phyloP scores from a whole-genome alignment of 2,888 invertebrate species.

The Melanargia galathea region DNA sequence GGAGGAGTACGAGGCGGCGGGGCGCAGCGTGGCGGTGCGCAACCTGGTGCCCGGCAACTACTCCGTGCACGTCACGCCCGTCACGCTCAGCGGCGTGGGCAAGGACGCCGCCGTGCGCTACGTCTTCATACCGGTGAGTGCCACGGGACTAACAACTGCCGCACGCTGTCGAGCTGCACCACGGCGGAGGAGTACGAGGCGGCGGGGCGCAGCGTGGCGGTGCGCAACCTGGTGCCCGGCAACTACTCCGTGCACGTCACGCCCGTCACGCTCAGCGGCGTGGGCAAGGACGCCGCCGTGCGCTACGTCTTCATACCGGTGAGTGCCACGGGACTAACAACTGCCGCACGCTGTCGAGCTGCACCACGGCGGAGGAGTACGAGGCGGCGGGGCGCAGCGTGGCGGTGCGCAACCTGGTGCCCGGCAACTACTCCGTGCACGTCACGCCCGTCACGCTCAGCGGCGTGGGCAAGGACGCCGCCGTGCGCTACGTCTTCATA shows the following conservation, averaged over 20 bases:
- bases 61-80: conserved; percentile 88
- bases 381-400: conserved; percentile 73
- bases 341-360: conserved; percentile 82
- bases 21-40: conserved; percentile 76
- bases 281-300: conserved; percentile 83
- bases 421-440: conserved; percentile 92
- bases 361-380: conserved; percentile 86
- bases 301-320: conserved; percentile 85
- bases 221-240: conserved; percentile 86
- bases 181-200: conserved; percentile 83
- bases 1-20: conserved; percentile 79
- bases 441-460: conserved; percentile 90
- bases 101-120: conserved; percentile 81
- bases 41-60: conserved; percentile 90
- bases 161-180: conserved; percentile 85
- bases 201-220: conserved; percentile 70
- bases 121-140: conserved; percentile 84
- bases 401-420: conserved; percentile 81
- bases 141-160: too few species aligned
- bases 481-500: conserved; percentile 82
- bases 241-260: conserved; percentile 91
- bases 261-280: conserved; percentile 90
- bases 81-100: conserved; percentile 89
- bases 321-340: too few species aligned
- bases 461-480: conserved; percentile 85